Evolutionary conservation across 2,797 vertebrate genomes (phyloP), one percentile per base, ranked within the genome.

Genomic region (Malurus splendens): DNA sequence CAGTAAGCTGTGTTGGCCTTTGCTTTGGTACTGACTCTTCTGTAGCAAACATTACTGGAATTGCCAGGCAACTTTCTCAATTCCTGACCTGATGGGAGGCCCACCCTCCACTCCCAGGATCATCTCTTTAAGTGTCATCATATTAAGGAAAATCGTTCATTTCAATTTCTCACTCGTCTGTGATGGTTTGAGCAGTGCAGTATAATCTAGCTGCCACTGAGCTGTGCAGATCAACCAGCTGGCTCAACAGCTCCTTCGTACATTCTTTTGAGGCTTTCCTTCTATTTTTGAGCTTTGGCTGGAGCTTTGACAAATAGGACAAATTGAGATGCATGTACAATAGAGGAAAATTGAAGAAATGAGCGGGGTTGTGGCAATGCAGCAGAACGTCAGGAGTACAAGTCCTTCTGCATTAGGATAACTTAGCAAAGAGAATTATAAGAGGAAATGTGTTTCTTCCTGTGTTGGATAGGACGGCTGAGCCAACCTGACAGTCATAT

Each of bases 1-100:
- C 98, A 98, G 96, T 99, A 98, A 98, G 73, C 86, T 66, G 20
- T 77, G 59, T 66, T 86, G 81, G 76, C 93, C 83, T 94, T 93
- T 86, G 75, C 89, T 90, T 95, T 94, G 95, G 90, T 94, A 95
- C 28, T 90, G 95, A 96, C 95, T 97, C 87, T 95, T 90, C 91
- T 93, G 91, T 96, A 96, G 95, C 95, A 95, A 73, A 78, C 71
- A 30, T 93, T 95, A 77, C 93, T 95, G 95, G 95, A 93, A 89
- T 70, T 94, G 87, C 92, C 93, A 95, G 87, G 89, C 87, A 72
- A 76, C 81, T 93, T 92, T 92, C 82, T 89, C 1, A 0, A 64
- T 80, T 81, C 70, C 76, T 93, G 91, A 88, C 72, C 71, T 42
- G 18, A 44, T 52, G 64, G 80, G 83, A 82, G 75, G 67, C 66